phyloP scores from a whole-genome alignment of 2,113 vertebrate species.

The Setophaga coronata region DNA sequence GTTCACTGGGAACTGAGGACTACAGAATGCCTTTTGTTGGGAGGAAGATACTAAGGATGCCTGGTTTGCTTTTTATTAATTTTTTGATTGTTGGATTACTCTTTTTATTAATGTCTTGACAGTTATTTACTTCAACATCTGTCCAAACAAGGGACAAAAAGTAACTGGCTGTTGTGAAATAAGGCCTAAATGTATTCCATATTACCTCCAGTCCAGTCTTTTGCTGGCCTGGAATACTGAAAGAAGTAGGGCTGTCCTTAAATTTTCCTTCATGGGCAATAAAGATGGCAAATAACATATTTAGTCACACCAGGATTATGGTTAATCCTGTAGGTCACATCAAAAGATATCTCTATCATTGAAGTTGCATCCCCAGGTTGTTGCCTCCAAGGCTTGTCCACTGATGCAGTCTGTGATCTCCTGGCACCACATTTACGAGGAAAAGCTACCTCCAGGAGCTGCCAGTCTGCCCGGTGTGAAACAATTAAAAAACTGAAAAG shows the following conservation, averaged over 20 bases:
- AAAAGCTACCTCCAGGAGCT: neutral
- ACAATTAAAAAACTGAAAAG: neutral
- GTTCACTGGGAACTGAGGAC: neutral
- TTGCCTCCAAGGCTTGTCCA: neutral
- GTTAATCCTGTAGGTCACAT: conserved; percentile 20
- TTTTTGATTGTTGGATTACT: neutral
- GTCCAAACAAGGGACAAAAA: neutral
- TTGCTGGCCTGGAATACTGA: neutral
- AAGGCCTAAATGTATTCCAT: neutral
- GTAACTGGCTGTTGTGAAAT: neutral
- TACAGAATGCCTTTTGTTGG: neutral
- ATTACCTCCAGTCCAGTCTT: neutral
- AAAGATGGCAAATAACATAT: neutral
- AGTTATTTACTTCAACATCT: neutral
- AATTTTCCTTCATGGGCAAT: neutral
- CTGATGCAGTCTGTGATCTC: neutral
- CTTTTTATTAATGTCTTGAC: neutral
- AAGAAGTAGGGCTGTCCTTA: neutral
- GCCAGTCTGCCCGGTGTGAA: neutral
- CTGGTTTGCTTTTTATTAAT: neutral
- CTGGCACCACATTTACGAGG: neutral
- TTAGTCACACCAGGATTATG: conserved; percentile 12
- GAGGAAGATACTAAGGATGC: neutral
- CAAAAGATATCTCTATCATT: neutral
- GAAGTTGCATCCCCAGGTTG: neutral